Evolutionary conservation across 2,797 vertebrate genomes (phyloP).

Genomic region (Diplodus sargus): DNA sequence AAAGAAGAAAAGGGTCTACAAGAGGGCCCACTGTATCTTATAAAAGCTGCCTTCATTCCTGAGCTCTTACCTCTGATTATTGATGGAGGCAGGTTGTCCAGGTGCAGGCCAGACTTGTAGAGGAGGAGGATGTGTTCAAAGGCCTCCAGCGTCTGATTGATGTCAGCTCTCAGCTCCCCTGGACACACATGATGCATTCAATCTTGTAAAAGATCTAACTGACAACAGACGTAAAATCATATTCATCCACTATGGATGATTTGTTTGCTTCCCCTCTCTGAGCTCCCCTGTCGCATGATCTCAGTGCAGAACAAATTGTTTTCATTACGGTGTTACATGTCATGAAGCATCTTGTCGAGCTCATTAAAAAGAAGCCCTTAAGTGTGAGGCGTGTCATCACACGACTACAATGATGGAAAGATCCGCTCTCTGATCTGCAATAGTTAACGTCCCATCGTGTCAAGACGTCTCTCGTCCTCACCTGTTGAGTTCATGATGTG

Average conservation of each 20-base stretch:
- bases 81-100: conserved; percentile 83
- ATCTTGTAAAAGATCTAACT: conserved; percentile 37
- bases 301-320: conserved; percentile 38
- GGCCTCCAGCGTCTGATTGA: conserved; percentile 88
- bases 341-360: conserved; percentile 44
- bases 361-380: conserved; percentile 62
- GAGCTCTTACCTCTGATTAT: conserved; percentile 84
- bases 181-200: conserved; percentile 62
- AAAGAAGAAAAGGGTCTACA: conserved; percentile 15
- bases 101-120: conserved; percentile 91
- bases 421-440: conserved; percentile 63
- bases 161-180: conserved; percentile 89
- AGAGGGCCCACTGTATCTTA: conserved; percentile 52
- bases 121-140: conserved; percentile 91
- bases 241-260: conserved; percentile 17
- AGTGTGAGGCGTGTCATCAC: conserved; percentile 62
- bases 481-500: conserved; percentile 93
- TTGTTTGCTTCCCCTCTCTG: not conserved
- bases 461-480: conserved; percentile 67
- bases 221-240: conserved; percentile 22
- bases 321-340: conserved; percentile 50
- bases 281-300: conserved; percentile 17
- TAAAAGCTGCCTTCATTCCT: conserved; percentile 56
- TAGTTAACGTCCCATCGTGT: conserved; percentile 55
- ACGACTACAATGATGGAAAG: conserved; percentile 51